Conservation (phyloP, 2,888 invertebrate species). For the Oscheius onirici region DNA sequence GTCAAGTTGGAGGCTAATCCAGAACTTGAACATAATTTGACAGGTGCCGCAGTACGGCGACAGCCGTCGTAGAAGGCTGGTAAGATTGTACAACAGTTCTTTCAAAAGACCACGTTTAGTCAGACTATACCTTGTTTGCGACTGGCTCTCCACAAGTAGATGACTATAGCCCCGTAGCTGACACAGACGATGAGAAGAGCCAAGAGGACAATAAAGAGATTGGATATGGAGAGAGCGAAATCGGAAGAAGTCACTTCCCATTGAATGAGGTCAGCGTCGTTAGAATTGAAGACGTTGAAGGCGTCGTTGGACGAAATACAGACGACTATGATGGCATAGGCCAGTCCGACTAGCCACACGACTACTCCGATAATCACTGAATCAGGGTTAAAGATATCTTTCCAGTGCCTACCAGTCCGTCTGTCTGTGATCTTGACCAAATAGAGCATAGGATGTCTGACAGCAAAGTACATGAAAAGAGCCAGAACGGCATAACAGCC, state of each 20-base stretch:
- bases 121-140: conserved; percentile 30
- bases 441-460: conserved; percentile 47
- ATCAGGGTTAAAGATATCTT: background rate
- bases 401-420: conserved; percentile 35
- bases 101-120: background rate
- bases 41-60: no score
- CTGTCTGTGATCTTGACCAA: conserved; percentile 41
- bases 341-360: conserved; percentile 44
- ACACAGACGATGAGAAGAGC: conserved; percentile 44
- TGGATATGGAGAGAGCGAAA: conserved; percentile 48
- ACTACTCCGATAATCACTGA: conserved; percentile 44
- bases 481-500: conserved; percentile 54
- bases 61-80: no score
- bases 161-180: conserved; percentile 45
- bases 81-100: background rate
- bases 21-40: no score
- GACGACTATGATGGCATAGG: conserved; percentile 50
- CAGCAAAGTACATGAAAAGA: conserved; percentile 46
- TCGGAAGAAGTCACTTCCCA: conserved; percentile 35
- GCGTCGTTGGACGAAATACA: conserved; percentile 50
- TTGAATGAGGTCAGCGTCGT: conserved; percentile 46
- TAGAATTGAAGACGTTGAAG: conserved; percentile 46
- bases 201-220: conserved; percentile 46
- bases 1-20: no score
- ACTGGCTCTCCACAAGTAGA: conserved; percentile 44